Conservation (phyloP, 2,797 vertebrate genomes). For the Triplophysa yarkandensis region DNA sequence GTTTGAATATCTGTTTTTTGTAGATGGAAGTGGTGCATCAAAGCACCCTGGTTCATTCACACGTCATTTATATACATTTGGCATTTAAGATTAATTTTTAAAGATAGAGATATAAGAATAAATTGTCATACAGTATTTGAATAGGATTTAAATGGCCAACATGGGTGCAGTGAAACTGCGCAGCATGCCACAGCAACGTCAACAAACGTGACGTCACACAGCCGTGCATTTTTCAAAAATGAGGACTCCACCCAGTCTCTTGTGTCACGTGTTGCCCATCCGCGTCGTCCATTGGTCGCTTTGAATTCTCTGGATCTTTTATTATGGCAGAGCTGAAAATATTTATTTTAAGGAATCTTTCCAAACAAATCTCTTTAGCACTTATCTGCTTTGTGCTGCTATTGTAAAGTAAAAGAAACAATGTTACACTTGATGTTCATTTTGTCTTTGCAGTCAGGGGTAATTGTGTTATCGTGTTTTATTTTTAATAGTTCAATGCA, state of each 20-base stretch:
- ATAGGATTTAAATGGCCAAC: neutral
- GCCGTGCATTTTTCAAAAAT: conserved; percentile 38
- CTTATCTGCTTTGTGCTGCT: neutral
- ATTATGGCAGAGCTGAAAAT: neutral
- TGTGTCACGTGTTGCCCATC: conserved; percentile 21
- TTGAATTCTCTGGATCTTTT: conserved; percentile 10
- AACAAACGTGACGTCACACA: conserved; percentile 39
- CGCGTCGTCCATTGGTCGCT: conserved; percentile 21
- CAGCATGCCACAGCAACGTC: conserved; percentile 6
- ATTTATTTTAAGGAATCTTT: neutral
- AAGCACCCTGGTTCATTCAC: too few species aligned
- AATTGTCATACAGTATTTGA: conserved; percentile 14
- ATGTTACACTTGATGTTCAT: neutral
- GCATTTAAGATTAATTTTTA: too few species aligned
- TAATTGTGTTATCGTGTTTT: neutral
- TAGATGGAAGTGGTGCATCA: too few species aligned
- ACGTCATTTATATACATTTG: too few species aligned
- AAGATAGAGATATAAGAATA: neutral
- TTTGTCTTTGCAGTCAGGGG: neutral
- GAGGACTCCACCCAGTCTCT: conserved; percentile 26
- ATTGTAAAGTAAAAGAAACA: neutral
- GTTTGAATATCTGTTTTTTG: too few species aligned
- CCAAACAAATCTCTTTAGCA: neutral
- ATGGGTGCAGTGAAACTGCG: neutral
- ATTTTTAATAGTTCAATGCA: neutral